These are phyloP conservation scores for Leptura quadrifasciata DNA, from an alignment of 2,888 invertebrate species.

Conservation along the genomic window DNA sequence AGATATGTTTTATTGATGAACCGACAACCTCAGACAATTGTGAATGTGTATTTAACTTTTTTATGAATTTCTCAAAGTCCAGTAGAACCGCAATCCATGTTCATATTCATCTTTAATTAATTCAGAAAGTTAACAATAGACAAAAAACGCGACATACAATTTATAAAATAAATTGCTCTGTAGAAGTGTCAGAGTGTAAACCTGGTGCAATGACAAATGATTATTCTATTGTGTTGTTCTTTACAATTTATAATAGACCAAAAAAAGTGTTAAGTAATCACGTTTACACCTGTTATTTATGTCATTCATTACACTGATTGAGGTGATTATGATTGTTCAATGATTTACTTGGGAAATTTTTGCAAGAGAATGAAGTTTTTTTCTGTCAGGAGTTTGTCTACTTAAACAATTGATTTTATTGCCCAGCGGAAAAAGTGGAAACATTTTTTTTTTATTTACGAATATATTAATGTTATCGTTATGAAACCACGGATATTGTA, in stretches of 20 bases:
- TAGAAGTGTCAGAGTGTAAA: conserved; percentile 14
- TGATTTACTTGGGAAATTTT: conserved; percentile 3
- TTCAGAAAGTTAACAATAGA: neutral
- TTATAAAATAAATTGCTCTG: neutral
- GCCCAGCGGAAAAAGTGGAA: too few species aligned
- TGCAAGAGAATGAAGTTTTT: neutral
- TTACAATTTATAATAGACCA: neutral
- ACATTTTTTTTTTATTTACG: too few species aligned
- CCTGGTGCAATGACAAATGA: conserved; percentile 15
- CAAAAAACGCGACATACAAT: conserved; percentile 5
- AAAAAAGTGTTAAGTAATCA: conserved; percentile 26
- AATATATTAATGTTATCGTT: too few species aligned
- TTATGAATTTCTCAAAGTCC: neutral
- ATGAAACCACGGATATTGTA: too few species aligned
- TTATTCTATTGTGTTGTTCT: conserved; percentile 27
- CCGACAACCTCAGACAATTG: neutral
- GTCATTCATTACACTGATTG: conserved; percentile 5
- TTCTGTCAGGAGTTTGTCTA: neutral
- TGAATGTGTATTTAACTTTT: neutral
- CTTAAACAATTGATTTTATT: neutral
- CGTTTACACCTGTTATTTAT: conserved; percentile 32
- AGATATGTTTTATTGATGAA: conserved; percentile 1
- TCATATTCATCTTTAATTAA: conserved; percentile 22
- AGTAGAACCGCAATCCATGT: neutral
- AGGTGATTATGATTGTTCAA: conserved; percentile 8